Conservation (phyloP, 2,888 invertebrate species). For the Archips xylosteana region DNA sequence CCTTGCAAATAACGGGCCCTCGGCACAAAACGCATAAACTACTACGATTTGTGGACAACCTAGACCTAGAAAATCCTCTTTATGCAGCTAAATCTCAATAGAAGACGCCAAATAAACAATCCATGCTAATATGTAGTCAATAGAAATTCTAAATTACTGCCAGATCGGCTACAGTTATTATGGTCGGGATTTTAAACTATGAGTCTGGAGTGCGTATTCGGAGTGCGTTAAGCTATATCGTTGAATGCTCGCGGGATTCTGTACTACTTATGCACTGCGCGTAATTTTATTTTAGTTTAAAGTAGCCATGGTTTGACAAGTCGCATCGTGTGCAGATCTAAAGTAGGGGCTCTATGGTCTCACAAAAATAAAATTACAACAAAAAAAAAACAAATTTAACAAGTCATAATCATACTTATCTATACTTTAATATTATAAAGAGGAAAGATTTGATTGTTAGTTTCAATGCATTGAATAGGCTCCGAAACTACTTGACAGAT, state of each 20-base stretch:
- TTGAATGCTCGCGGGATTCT: neutral
- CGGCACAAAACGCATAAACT: conserved; percentile 29
- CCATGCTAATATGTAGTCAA: conserved; percentile 40
- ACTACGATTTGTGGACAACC: conserved; percentile 38
- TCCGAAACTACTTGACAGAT: too few relatives aligned
- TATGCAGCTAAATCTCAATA: conserved; percentile 33
- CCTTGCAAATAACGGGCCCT: conserved; percentile 27
- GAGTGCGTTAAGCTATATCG: neutral
- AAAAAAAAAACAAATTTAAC: too few relatives aligned
- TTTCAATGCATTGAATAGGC: too few relatives aligned
- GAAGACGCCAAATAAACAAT: conserved; percentile 35
- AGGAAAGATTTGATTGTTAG: too few relatives aligned
- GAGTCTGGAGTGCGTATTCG: neutral
- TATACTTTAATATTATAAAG: too few relatives aligned
- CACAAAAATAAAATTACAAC: too few relatives aligned
- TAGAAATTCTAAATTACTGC: conserved; percentile 35
- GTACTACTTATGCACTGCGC: too few relatives aligned
- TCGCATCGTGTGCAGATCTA: too few relatives aligned
- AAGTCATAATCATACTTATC: too few relatives aligned
- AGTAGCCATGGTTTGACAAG: too few relatives aligned
- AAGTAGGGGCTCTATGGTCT: too few relatives aligned
- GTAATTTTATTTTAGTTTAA: too few relatives aligned
- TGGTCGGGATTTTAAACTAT: conserved; percentile 21
- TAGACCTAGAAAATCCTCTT: conserved; percentile 38
- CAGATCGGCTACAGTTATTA: conserved; percentile 33